Conservation (phyloP, 1,140 invertebrate species). For the Achroia grisella region DNA sequence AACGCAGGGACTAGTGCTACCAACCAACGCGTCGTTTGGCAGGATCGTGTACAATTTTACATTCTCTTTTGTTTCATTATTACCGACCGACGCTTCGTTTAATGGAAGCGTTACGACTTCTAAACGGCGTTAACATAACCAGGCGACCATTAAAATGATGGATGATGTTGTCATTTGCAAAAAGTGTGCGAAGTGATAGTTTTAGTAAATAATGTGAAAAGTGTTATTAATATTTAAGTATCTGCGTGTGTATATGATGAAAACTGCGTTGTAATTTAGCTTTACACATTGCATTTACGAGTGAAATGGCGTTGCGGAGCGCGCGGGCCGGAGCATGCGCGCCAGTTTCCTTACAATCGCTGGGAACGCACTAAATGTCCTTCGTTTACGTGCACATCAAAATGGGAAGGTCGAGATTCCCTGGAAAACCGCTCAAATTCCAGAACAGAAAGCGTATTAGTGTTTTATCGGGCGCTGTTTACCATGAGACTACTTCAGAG, state of each 20-base stretch:
- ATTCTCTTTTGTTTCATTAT: constrained; percentile 70
- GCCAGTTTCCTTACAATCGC: constrained; percentile 68
- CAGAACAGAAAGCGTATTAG: constrained; percentile 87
- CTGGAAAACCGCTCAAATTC: constrained; percentile 88
- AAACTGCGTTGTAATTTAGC: constrained; percentile 71
- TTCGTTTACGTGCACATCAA: constrained; percentile 69
- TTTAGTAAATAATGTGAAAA: constrained; percentile 65
- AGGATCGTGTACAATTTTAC: constrained; percentile 50
- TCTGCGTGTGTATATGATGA: constrained; percentile 56
- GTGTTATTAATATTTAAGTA: constrained; percentile 57
- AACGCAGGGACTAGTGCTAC: constrained; percentile 41
- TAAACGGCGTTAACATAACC: constrained; percentile 56
- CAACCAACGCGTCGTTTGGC: constrained; percentile 43
- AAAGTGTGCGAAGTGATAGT: constrained; percentile 62
- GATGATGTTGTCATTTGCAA: constrained; percentile 66
- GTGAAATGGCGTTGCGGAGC: constrained; percentile 71
- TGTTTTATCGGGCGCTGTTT: constrained; percentile 76
- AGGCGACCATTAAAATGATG: constrained; percentile 70
- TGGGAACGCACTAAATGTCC: constrained; percentile 69
- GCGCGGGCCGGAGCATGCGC: constrained; percentile 73
- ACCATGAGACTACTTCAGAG: constrained; percentile 64
- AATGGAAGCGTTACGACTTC: constrained; percentile 66
- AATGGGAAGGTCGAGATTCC: constrained; percentile 82
- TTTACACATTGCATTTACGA: constrained; percentile 73
- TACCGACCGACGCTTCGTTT: constrained; percentile 54